Evolutionary conservation across 2,888 invertebrate genomes (phyloP), one percentile per base, ranked within the genome.

Genomic region (Epinotia nisella): DNA sequence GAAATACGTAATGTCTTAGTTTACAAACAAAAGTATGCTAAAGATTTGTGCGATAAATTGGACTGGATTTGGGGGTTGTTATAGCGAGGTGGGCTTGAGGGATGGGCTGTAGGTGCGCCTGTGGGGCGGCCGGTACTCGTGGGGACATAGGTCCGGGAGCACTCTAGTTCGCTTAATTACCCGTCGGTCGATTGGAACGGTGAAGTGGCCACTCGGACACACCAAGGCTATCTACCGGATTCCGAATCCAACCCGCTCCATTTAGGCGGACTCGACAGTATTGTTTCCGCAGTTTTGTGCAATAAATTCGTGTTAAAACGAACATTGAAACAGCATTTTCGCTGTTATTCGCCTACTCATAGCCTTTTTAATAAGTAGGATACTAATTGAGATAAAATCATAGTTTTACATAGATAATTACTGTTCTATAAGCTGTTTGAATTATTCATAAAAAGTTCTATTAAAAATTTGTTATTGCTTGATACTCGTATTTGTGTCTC

Each of bases 161-260:
- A 83, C 82, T 86, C 81, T 79, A 81, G 81, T 80, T 82, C 81
- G 85, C 81, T 88, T 89, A 92, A 92, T 92, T 91, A 90, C 85
- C 85, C 83, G 86, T 82, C 86, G 81, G 78, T 83, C 85, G 89
- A 91, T 90, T 92, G 90, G 92, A 92, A 87, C 85, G 91, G 91
- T 90, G 88, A 90, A 92, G 92, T 92, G 90, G 90, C 88, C 89
- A 90, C 89, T 91, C 86, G 85, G 85, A 83, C 86, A 86, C 82
- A 87, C 89, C 92, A 92, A 93, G 93, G 92, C 89, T 91, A 82
- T 84, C 85, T 89, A 92, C 93, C 92, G 92, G 93, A 93, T 92
- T 92, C 87, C 87, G 85, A 89, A 85, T 90, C 88, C 90, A 87
- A 87, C 85, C 85, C 90, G 90, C 89, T 91, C 91, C 89, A 91